phyloP scores from a whole-genome alignment of 2,113 vertebrate genomes.

The Phocoena phocoena region DNA sequence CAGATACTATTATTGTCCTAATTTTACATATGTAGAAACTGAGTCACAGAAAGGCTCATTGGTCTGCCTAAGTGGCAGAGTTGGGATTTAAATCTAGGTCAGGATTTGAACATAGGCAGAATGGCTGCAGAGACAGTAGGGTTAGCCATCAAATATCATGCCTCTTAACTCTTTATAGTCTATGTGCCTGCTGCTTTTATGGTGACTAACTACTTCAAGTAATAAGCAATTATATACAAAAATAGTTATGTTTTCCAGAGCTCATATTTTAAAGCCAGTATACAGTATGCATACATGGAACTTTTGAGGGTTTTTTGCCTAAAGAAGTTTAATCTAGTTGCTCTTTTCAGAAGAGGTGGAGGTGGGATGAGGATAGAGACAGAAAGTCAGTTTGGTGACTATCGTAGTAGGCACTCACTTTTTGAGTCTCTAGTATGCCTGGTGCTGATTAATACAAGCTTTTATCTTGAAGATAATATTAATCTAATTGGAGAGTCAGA shows the following conservation, averaged over 20 bases:
- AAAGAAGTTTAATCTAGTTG: neutral
- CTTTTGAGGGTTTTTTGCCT: neutral
- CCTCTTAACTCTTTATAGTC: neutral
- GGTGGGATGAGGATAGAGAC: neutral
- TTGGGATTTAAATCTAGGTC: neutral
- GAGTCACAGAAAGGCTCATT: neutral
- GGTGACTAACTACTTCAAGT: neutral
- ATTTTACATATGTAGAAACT: constrained; percentile 20
- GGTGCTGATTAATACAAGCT: neutral
- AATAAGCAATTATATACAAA: neutral
- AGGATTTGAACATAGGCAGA: neutral
- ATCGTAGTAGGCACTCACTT: neutral
- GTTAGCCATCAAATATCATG: neutral
- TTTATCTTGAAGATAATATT: neutral
- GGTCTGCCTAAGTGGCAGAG: neutral
- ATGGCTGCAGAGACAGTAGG: neutral
- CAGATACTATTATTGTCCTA: neutral
- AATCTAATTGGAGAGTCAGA: neutral
- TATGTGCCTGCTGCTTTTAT: neutral
- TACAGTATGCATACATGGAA: neutral
- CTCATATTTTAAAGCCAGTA: neutral
- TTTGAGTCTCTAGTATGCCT: neutral
- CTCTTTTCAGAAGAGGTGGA: neutral
- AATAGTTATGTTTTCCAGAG: neutral
- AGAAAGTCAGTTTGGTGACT: neutral